Conservation (phyloP, 2,113 vertebrate genomes). For the Gallinago undulata region DNA sequence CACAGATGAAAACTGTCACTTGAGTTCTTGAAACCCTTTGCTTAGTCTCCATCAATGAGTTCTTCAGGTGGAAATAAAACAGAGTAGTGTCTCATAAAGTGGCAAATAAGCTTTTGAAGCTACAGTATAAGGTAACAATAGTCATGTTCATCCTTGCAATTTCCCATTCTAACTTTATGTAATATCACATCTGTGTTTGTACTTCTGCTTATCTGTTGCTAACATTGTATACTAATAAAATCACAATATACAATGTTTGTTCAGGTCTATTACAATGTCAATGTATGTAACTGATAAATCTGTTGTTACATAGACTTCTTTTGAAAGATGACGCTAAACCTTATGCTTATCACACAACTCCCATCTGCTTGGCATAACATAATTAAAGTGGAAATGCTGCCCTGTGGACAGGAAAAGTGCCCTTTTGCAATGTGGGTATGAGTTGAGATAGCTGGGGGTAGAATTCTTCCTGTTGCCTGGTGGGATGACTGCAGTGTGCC, state of each 20-base stretch:
- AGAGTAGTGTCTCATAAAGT: not conserved
- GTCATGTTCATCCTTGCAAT: not conserved
- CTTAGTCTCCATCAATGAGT: not conserved
- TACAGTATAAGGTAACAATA: not conserved
- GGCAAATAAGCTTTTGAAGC: not conserved
- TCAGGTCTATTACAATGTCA: not conserved
- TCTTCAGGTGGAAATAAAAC: not conserved
- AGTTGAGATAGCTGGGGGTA: not conserved
- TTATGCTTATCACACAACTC: not conserved
- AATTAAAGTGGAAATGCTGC: not conserved
- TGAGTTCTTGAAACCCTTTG: not conserved
- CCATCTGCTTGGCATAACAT: not conserved
- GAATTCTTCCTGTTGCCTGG: not conserved
- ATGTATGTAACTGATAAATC: not conserved
- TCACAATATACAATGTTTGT: not conserved
- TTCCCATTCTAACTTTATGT: not conserved
- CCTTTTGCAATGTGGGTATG: not conserved
- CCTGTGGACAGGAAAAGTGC: not conserved
- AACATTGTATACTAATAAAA: not conserved
- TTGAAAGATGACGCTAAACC: rapidly evolving
- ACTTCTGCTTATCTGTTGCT: not conserved
- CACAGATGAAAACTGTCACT: not conserved
- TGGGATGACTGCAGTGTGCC: not conserved
- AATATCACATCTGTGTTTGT: not conserved
- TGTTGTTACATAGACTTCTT: not conserved